phyloP scores from a whole-genome alignment of 2,888 invertebrate species.

The Hirtodrosophila confusa region DNA sequence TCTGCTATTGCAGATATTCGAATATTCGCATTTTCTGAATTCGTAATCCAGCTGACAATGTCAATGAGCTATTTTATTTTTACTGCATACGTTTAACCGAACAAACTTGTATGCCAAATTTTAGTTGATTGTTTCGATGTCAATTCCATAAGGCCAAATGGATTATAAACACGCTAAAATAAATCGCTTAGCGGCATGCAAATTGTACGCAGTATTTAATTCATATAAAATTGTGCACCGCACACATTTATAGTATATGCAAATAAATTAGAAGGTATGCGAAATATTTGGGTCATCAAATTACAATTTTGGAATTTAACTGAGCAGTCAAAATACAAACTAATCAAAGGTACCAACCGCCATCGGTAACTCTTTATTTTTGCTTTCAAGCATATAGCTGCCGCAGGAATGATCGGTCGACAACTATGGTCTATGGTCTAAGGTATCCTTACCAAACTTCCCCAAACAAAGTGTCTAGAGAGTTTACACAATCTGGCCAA shows the following conservation, averaged over 20 bases:
- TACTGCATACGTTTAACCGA: conserved; percentile 10
- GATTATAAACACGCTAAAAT: conserved; percentile 23
- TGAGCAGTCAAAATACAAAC: too few relatives aligned
- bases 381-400: too few relatives aligned
- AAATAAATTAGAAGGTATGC: background rate
- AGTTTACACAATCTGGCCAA: too few relatives aligned
- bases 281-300: background rate
- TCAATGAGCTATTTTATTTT: conserved; percentile 23
- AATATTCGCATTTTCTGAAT: conserved; percentile 13
- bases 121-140: conserved; percentile 23
- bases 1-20: background rate
- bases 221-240: conserved; percentile 5
- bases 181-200: conserved; percentile 17
- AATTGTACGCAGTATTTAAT: conserved; percentile 8
- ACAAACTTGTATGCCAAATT: conserved; percentile 35
- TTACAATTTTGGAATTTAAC: too few relatives aligned
- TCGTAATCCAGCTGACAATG: conserved; percentile 25
- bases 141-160: conserved; percentile 12
- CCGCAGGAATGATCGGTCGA: too few relatives aligned
- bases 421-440: too few relatives aligned
- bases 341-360: too few relatives aligned
- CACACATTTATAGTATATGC: background rate
- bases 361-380: too few relatives aligned
- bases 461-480: too few relatives aligned
- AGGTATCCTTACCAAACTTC: too few relatives aligned